These are phyloP conservation scores for Strigops habroptila DNA, from an alignment of 2,113 vertebrate genomes.

Conservation along the genomic window DNA sequence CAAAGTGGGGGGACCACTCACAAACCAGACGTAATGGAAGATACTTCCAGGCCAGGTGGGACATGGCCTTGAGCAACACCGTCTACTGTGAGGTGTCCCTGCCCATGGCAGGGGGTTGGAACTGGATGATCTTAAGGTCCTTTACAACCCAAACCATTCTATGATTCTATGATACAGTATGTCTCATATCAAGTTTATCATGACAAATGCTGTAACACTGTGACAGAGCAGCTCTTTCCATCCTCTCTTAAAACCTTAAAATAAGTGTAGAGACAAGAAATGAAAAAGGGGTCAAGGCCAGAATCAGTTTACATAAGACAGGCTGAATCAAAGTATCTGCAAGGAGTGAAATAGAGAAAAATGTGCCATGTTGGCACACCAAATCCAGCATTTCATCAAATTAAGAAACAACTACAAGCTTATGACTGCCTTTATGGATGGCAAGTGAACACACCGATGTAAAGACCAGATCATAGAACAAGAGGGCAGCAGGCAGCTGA, in stretches of 20 bases:
- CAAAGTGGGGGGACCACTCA: not conserved
- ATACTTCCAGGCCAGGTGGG: not conserved
- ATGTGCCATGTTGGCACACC: fast-evolving
- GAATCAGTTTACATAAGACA: not conserved
- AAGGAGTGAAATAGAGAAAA: not conserved
- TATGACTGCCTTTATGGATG: not conserved
- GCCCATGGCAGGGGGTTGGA: not conserved
- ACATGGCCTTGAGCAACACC: not conserved
- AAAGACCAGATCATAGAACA: not conserved
- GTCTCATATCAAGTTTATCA: not conserved
- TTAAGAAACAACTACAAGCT: not conserved
- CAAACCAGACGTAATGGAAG: fast-evolving
- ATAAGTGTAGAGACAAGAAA: not conserved
- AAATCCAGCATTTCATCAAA: not conserved
- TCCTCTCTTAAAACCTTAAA: not conserved
- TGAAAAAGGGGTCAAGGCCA: not conserved
- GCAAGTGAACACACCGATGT: not conserved
- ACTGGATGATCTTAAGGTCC: not conserved
- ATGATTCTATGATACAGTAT: not conserved
- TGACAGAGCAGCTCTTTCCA: not conserved
- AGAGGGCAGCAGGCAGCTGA: constrained; percentile 46
- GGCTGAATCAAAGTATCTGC: not conserved
- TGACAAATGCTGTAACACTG: not conserved
- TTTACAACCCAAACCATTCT: not conserved
- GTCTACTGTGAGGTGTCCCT: not conserved